phyloP scores from a whole-genome alignment of 2,113 vertebrate genomes.

The Ornithorhynchus anatinus region DNA sequence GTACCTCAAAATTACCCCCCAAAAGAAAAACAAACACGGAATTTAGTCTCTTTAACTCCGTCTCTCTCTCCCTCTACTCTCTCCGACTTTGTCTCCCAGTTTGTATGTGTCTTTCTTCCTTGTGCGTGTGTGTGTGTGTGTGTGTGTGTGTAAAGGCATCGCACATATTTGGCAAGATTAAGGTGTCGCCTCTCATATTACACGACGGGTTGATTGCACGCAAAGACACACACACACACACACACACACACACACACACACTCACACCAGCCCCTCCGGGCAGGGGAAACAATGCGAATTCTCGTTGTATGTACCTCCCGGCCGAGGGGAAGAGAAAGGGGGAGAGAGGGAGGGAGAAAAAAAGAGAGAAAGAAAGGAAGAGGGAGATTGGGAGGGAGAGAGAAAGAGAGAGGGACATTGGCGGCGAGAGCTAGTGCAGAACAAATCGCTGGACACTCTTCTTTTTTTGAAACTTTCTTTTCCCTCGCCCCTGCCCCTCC shows the following conservation, averaged over 20 bases:
- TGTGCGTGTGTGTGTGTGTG: too few species aligned
- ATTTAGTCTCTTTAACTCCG: not conserved
- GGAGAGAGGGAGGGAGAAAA: too few species aligned
- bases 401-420: not conserved
- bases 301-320: not conserved
- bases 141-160: conserved; percentile 12
- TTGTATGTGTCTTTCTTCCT: too few species aligned
- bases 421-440: conserved; percentile 15
- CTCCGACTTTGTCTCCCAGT: not conserved
- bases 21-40: not conserved
- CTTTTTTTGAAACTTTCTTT: conserved; percentile 28
- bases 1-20: not conserved
- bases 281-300: conserved; percentile 2
- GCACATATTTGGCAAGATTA: conserved; percentile 74
- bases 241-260: not conserved
- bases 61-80: not conserved
- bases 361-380: too few species aligned
- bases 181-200: conserved; percentile 74
- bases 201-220: conserved; percentile 62
- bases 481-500: not conserved
- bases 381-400: not conserved
- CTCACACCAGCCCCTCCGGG: conserved; percentile 1
- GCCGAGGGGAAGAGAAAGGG: not conserved
- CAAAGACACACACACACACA: conserved; percentile 49
- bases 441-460: conserved; percentile 8